These are phyloP conservation scores for Lochmaea crataegi DNA, from an alignment of 2,888 invertebrate genomes.

Conservation along the genomic window DNA sequence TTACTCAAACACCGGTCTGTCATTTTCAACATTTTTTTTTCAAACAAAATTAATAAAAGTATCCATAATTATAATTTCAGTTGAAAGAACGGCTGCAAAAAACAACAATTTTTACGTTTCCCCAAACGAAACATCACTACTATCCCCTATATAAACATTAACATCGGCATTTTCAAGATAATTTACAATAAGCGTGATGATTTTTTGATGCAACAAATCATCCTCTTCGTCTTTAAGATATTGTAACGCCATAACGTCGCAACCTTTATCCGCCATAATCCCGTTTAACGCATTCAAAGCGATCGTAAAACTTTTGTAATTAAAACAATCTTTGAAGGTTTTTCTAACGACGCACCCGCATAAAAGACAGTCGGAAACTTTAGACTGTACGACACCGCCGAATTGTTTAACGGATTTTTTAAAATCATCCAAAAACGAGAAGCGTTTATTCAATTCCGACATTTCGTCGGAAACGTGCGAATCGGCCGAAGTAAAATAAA, in stretches of 20 bases:
- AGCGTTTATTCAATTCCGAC: constrained; percentile 54
- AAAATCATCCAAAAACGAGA: constrained; percentile 54
- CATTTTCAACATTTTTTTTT: too few species aligned
- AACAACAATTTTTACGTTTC: constrained; percentile 15
- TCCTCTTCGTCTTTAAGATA: constrained; percentile 48
- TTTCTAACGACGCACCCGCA: constrained; percentile 54
- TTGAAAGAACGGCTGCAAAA: background rate
- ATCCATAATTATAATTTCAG: background rate
- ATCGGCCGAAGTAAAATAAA: constrained; percentile 58
- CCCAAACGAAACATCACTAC: constrained; percentile 7
- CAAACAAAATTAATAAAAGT: too few species aligned
- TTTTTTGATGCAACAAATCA: constrained; percentile 54
- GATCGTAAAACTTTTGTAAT: constrained; percentile 47
- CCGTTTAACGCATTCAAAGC: constrained; percentile 48
- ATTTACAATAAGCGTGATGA: constrained; percentile 58
- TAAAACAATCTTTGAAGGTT: constrained; percentile 41
- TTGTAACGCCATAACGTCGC: constrained; percentile 48
- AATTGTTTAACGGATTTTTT: constrained; percentile 44
- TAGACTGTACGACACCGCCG: constrained; percentile 52
- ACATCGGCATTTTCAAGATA: constrained; percentile 53
- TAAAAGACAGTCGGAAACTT: constrained; percentile 48
- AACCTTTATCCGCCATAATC: constrained; percentile 41
- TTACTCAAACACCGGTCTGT: too few species aligned
- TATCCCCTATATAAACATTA: constrained; percentile 55
- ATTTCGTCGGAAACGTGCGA: constrained; percentile 54